Percentiles rank a stretch among this genome's conserved stretches.
Evolutionary conservation across 2,888 invertebrate genomes (phyloP).

Genomic region (Creontiades dilutus): DNA sequence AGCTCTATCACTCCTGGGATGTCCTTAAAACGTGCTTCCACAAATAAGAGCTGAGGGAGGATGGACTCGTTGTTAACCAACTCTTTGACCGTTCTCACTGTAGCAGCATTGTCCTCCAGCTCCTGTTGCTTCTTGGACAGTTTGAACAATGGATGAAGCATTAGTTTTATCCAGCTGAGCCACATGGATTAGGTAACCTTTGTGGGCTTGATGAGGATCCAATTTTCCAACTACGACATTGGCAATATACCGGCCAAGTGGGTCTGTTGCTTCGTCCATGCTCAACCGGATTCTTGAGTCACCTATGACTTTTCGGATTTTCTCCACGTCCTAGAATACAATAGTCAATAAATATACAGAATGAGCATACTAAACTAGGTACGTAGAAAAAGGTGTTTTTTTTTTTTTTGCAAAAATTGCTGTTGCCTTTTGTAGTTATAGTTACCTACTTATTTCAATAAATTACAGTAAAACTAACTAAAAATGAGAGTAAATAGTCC

Average conservation of each 20-base stretch:
- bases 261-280: background rate
- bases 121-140: conserved; percentile 27
- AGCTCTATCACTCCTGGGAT: conserved; percentile 17
- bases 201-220: background rate
- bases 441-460: too few species aligned
- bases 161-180: conserved; percentile 13
- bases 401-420: too few species aligned
- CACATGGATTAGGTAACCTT: conserved; percentile 7
- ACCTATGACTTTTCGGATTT: too few species aligned
- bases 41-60: background rate
- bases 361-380: too few species aligned
- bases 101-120: background rate
- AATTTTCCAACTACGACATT: conserved; percentile 19
- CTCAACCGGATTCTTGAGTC: too few species aligned
- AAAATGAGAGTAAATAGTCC: too few species aligned
- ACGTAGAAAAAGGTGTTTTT: too few species aligned
- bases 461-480: too few species aligned
- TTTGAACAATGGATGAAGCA: conserved; percentile 10
- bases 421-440: too few species aligned
- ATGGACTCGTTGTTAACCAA: background rate
- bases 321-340: too few species aligned
- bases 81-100: background rate
- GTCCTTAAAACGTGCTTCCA: conserved; percentile 34
- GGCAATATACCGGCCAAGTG: conserved; percentile 2
- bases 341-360: too few species aligned